Evolutionary conservation across 2,113 vertebrate species (phyloP), one percentile per base, ranked within the genome.

Genomic region (Rhea pennata): DNA sequence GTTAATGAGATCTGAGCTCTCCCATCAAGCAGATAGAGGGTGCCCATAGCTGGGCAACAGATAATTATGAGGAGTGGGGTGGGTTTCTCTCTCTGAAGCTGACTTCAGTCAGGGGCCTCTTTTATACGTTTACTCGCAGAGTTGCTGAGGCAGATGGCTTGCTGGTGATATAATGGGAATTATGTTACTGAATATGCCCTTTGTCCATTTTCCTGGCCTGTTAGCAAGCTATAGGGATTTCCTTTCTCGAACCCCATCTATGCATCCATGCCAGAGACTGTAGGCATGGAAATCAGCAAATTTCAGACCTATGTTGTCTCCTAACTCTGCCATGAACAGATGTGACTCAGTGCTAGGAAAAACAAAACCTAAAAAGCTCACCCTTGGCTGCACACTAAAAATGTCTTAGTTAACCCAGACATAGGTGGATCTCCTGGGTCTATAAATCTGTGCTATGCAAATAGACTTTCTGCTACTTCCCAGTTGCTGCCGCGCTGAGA

Each of bases 391-490:
- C 33, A 72, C 0, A 0, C 84, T 67, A 58, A 56, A 93, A 84
- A 81, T 15, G 26, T 81, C 73, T 81, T 5, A 4, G 19, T 79
- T 92, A 91, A 51, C 66, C 70, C 81, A 95, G 84, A 65, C 66
- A 74, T 2, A 58, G 75, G 70, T 61, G 65, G 64, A 48, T 90
- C 75, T 96, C 83, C 14, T 23, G 46, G 67, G 75, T 0, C 0
- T 44, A 59, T 62, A 61, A 76, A 70, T 36, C 78, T 69, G 31
- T 53, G 78, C 67, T 76, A 50, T 15, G 8, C 53, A 88, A 89
- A 92, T 46, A 40, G 79, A 36, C 74, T n/a, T 72, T 91, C 87
- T 85, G 93, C 66, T 84, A 62, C 56, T 96, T 85, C 75, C 91
- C 88, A 90, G 90, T 2, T 1, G 21, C 64, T 90, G 86, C 58